Evolutionary conservation across 2,797 vertebrate genomes (phyloP).

Genomic region (Diplodus sargus): DNA sequence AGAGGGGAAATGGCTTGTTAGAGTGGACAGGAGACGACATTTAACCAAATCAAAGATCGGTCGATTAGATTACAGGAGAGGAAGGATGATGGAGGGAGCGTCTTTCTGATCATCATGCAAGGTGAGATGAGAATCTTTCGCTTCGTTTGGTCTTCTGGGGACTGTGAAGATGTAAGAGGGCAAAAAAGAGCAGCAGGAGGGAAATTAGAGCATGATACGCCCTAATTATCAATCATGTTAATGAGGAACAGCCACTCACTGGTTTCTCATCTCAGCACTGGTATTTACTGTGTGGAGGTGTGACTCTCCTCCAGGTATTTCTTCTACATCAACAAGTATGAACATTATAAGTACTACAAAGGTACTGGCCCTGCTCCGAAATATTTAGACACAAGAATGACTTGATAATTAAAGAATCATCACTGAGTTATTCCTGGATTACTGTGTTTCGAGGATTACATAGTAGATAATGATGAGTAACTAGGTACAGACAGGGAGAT

Average conservation of each 20-base stretch:
- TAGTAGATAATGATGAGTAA: no score
- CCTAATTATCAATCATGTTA: conserved; percentile 29
- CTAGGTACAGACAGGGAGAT: no score
- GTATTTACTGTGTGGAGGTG: neutral
- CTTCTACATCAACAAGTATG: no score
- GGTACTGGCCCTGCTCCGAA: no score
- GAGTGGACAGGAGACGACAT: conserved; percentile 28
- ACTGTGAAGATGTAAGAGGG: neutral
- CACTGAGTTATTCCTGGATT: no score
- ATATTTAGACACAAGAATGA: no score
- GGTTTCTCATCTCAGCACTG: neutral
- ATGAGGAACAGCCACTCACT: conserved; percentile 13
- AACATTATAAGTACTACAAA: no score
- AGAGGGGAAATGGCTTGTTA: conserved; percentile 51
- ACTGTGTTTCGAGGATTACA: no score
- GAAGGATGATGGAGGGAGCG: conserved; percentile 26
- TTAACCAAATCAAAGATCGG: conserved; percentile 31
- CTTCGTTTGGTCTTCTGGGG: conserved; percentile 7
- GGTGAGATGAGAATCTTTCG: conserved; percentile 9
- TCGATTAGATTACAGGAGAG: conserved; percentile 50
- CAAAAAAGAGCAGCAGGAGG: conserved; percentile 3
- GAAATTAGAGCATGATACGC: neutral
- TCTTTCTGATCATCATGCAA: neutral
- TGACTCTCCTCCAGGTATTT: neutral
- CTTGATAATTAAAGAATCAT: no score